Conservation (phyloP, 2,113 vertebrate genomes). For the Serinus canaria region DNA sequence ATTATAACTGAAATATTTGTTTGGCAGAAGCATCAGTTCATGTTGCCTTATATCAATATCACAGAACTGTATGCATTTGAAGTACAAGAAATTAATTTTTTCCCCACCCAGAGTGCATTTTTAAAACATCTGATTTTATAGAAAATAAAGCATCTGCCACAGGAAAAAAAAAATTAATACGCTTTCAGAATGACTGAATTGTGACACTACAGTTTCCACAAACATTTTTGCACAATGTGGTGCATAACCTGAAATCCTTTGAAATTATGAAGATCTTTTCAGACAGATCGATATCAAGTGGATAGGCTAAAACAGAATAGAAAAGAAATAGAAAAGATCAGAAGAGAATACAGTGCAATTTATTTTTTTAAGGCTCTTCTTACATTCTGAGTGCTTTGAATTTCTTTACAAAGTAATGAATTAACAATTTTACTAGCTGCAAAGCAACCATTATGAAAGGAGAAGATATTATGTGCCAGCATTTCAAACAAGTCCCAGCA, state of each 20-base stretch:
- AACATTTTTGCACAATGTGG: background rate
- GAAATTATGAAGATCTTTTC: background rate
- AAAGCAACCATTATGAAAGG: background rate
- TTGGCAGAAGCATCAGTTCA: conserved; percentile 5
- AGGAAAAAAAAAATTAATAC: background rate
- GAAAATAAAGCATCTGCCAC: background rate
- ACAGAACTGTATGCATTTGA: background rate
- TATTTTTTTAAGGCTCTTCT: background rate
- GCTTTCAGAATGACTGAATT: background rate
- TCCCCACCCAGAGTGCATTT: background rate
- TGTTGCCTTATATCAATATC: background rate
- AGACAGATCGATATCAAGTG: background rate
- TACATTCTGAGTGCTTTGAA: background rate
- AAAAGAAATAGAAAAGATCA: background rate
- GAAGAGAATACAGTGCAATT: background rate
- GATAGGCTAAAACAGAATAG: background rate
- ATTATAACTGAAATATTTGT: conserved; percentile 10
- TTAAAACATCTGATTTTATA: background rate
- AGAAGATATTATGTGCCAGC: background rate
- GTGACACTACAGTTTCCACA: background rate
- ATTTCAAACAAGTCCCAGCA: background rate
- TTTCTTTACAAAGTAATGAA: background rate
- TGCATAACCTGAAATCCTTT: background rate
- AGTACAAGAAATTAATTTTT: background rate
- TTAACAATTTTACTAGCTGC: background rate